Conservation (phyloP, 1,140 invertebrate species). For the Odontomachus brunneus region DNA sequence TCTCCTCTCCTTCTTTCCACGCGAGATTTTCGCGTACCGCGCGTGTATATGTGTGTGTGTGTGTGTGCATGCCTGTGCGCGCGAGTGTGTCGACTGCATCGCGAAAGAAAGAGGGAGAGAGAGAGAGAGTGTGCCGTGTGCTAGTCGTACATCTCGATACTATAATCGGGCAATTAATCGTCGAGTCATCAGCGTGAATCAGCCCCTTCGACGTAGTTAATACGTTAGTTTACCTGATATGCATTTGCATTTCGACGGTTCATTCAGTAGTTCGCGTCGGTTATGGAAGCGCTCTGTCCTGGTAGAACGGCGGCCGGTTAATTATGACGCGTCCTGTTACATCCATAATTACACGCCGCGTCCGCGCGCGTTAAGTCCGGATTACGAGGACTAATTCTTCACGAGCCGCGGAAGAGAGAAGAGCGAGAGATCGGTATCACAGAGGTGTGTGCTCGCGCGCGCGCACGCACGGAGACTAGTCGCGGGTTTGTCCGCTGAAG, state of each 20-base stretch:
- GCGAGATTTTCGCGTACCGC: slow-evolving; percentile 42
- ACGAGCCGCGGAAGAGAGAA: background rate
- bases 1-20: background rate
- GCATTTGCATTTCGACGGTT: slow-evolving; percentile 60
- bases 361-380: slow-evolving; percentile 23
- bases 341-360: slow-evolving; percentile 39
- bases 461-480: background rate
- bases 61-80: background rate
- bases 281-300: slow-evolving; percentile 13
- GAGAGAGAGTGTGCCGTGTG: background rate
- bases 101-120: too few species aligned
- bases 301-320: slow-evolving; percentile 14
- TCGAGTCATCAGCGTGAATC: slow-evolving; percentile 63
- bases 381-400: slow-evolving; percentile 37
- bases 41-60: background rate
- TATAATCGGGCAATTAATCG: slow-evolving; percentile 62
- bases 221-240: slow-evolving; percentile 44
- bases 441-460: too few species aligned
- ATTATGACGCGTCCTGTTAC: slow-evolving; percentile 27
- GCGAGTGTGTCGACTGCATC: background rate
- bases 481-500: slow-evolving; percentile 18
- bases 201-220: slow-evolving; percentile 39
- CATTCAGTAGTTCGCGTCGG: slow-evolving; percentile 22
- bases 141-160: slow-evolving; percentile 16
- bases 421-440: slow-evolving; percentile 5